phyloP scores from a whole-genome alignment of 2,888 invertebrate genomes.

The Apantesis nais region DNA sequence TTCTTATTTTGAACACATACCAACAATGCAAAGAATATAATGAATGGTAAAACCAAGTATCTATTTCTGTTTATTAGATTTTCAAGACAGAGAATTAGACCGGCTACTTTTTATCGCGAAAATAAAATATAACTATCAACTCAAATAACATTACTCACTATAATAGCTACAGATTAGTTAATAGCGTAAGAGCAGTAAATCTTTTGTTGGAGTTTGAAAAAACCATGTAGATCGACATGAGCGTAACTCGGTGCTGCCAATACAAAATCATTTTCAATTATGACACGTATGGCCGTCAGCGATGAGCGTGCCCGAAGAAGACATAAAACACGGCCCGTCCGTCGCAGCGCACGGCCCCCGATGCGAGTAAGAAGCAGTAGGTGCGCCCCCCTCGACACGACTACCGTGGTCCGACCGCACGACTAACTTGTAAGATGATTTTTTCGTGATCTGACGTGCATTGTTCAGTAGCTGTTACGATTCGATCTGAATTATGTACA shows the following conservation, averaged over 20 bases:
- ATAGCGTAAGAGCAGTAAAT: not conserved
- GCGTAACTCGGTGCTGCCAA: not conserved
- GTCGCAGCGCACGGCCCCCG: constrained; percentile 32
- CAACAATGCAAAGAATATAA: not conserved
- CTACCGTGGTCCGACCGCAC: constrained; percentile 74
- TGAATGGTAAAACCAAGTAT: not conserved
- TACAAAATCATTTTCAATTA: constrained; percentile 37
- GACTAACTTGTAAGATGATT: constrained; percentile 82
- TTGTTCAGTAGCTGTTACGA: constrained; percentile 82
- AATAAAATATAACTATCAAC: not conserved
- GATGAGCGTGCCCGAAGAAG: constrained; percentile 32
- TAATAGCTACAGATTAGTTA: not conserved
- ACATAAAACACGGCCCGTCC: constrained; percentile 40
- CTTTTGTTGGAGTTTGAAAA: not conserved
- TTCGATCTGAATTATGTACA: constrained; percentile 80
- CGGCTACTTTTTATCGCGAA: not conserved
- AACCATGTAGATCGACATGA: not conserved
- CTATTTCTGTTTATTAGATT: not conserved
- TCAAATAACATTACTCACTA: not conserved
- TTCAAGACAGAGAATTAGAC: not conserved
- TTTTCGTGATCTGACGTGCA: constrained; percentile 84
- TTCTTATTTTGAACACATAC: not conserved
- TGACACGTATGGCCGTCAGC: constrained; percentile 36
- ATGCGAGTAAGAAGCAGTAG: constrained; percentile 34
- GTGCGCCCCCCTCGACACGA: constrained; percentile 64